These are phyloP conservation scores for Aplocera efformata DNA, from an alignment of 2,888 invertebrate species.

Conservation along the genomic window DNA sequence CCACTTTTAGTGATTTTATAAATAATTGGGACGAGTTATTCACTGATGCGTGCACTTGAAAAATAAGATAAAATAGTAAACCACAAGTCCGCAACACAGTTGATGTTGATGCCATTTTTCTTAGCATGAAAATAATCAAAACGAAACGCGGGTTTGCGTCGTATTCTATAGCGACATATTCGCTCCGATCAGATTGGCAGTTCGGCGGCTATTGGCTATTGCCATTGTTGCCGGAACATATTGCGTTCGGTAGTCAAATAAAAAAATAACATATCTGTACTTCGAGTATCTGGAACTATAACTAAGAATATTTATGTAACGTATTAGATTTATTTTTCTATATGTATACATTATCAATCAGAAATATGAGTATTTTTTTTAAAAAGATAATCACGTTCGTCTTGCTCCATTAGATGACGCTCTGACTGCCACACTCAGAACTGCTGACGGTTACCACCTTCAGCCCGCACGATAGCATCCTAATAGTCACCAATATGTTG, in stretches of 20 bases:
- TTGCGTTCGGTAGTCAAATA: conserved; percentile 43
- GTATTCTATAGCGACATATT: conserved; percentile 58
- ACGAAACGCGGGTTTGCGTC: conserved; percentile 44
- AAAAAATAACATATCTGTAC: conserved; percentile 18
- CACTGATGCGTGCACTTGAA: conserved; percentile 45
- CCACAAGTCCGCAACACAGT: conserved; percentile 74
- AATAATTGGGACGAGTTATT: conserved; percentile 42
- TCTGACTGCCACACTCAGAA: too few species aligned
- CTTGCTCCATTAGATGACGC: too few species aligned
- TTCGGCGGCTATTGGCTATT: conserved; percentile 69
- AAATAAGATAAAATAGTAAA: conserved; percentile 55
- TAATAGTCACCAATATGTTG: too few species aligned
- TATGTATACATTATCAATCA: too few species aligned
- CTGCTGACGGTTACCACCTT: too few species aligned
- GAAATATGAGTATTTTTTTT: too few species aligned
- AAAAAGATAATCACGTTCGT: too few species aligned
- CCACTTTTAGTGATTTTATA: conserved; percentile 54
- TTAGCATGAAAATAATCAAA: conserved; percentile 39
- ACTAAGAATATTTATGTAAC: too few species aligned
- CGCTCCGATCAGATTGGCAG: conserved; percentile 56
- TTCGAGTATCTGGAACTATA: too few species aligned
- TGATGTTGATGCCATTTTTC: conserved; percentile 60
- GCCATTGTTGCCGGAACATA: conserved; percentile 72
- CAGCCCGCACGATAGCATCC: too few species aligned
- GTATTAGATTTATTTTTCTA: too few species aligned